Evolutionary conservation across 2,888 invertebrate genomes (phyloP), one percentile per base, ranked within the genome.

Genomic region (Gymnocheta viridis): DNA sequence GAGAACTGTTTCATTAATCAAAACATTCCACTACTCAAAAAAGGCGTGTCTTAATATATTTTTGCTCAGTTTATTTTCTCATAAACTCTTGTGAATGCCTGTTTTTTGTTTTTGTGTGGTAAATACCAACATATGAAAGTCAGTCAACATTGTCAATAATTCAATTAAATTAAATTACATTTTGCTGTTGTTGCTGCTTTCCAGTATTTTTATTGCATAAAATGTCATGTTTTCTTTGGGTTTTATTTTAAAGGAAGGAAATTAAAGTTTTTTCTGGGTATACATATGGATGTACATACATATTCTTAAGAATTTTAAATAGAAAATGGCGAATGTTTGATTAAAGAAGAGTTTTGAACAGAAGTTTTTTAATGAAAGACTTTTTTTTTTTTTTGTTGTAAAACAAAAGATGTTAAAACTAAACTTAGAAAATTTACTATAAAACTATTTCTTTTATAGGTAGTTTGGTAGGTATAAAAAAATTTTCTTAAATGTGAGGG

Each of bases 111-210:
- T 56, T 35, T 51, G 10, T 27, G 14, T 32, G 17, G 35, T 32
- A 69, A 69, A 74, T 74, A 74, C 47, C 62, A 69, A 69, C 62
- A 69, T 62, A 64, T 29, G 62, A 69, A 76, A 44, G 69, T 47
- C 58, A 44, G 69, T 47, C 58, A 22, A 69, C 74, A 56, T 29
- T 70, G 54, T 76, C 69, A 82, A 82, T 82, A 76, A 82, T 81
- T 81, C 74, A 69, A 74, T 76, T 76, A 69, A 80, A 80, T 66
- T 70, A 49, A 79, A 72, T 79, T 72, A 17, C 47, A 22, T 62
- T 67, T 14, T 69, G 78, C 49, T 54, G 27, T 51, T 62, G 41
- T 56, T 72, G 24, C 51, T 56, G 29, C 10, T 22, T 54, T 51
- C 6, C 19, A 27, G 35, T 64, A 64, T 79, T 69, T 72, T 74